Percentiles rank a stretch among this genome's conserved stretches.
Conservation (phyloP, 2,888 invertebrate genomes). For the Ashinkailepas kermadecensis region DNA sequence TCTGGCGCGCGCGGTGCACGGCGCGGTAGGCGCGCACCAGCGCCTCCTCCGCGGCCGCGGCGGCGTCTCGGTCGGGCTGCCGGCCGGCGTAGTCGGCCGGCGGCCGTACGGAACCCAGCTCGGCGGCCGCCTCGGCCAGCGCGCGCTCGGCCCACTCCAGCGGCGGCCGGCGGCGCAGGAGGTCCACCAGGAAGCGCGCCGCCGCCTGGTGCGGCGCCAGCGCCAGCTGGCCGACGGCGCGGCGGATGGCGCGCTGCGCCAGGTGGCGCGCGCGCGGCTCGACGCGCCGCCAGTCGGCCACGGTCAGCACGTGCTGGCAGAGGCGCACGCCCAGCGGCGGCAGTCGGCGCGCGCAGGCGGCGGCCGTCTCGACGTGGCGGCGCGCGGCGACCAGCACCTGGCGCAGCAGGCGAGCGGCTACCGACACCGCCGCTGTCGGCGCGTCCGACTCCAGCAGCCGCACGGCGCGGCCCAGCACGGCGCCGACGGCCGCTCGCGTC, state of each 20-base stretch:
- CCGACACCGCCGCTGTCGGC: neutral
- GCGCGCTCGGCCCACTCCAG: neutral
- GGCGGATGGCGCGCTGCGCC: neutral
- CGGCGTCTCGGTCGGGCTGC: neutral
- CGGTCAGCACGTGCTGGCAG: neutral
- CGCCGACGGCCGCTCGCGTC: neutral
- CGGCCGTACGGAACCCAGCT: neutral
- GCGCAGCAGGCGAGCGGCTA: neutral
- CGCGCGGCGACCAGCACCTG: neutral
- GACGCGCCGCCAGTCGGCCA: neutral
- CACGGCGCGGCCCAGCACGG: neutral
- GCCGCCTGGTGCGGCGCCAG: neutral
- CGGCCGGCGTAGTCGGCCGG: neutral
- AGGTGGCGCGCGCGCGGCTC: neutral
- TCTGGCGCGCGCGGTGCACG: neutral
- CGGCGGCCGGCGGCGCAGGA: neutral
- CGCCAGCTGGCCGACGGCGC: neutral
- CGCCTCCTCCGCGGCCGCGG: neutral
- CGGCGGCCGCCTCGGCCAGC: constrained; percentile 6
- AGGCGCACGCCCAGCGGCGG: constrained; percentile 6
- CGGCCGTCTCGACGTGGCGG: neutral
- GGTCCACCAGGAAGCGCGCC: neutral
- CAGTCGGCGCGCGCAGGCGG: neutral
- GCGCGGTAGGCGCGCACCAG: constrained; percentile 1
- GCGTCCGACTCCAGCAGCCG: neutral